Evolutionary conservation across 2,797 vertebrate genomes (phyloP).

Genomic region (Chelmon rostratus): DNA sequence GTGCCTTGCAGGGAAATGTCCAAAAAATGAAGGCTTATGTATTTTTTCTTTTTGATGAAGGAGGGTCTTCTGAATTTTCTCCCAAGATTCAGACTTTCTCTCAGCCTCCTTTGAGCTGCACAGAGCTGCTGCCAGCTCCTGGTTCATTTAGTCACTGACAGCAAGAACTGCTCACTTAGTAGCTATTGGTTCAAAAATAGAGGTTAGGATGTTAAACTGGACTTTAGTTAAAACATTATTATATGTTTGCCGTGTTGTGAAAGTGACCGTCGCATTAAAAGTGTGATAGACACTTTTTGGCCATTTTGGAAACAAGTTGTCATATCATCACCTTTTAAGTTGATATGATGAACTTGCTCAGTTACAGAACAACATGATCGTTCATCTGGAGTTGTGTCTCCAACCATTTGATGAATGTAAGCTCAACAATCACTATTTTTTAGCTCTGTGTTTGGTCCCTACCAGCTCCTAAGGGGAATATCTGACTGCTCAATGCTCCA

Average conservation of each 20-base stretch:
- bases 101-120: not conserved
- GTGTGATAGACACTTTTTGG: not conserved
- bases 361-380: not conserved
- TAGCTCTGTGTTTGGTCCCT: not conserved
- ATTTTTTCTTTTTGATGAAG: conserved; percentile 14
- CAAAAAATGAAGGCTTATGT: not conserved
- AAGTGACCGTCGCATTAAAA: not conserved
- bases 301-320: not conserved
- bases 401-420: not conserved
- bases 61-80: not conserved
- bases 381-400: not conserved
- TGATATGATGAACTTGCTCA: not conserved
- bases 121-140: not conserved
- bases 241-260: not conserved
- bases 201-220: not conserved
- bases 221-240: not conserved
- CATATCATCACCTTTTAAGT: not conserved
- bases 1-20: not conserved
- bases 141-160: not conserved
- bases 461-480: not conserved
- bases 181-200: not conserved
- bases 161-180: not conserved
- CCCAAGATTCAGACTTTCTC: not conserved
- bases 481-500: not conserved
- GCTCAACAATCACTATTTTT: not conserved